Percentiles rank a stretch among this genome's conserved stretches.
Conservation (phyloP, 2,797 vertebrate species). For the Silurus lanzhouensis region DNA sequence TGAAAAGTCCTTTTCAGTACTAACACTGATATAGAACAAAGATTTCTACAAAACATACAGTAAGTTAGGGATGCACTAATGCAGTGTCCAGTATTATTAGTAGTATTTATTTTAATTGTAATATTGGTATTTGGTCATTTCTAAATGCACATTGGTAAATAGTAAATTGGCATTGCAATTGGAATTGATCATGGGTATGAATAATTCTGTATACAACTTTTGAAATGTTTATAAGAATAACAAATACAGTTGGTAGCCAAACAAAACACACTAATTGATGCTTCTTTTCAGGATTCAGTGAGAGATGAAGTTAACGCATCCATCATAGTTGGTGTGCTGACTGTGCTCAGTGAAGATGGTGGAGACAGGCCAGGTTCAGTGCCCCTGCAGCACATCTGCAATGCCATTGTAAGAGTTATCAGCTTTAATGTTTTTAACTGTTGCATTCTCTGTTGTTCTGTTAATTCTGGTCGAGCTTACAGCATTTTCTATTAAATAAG, state of each 20-base stretch:
- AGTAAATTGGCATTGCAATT: not conserved
- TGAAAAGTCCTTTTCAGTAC: not conserved
- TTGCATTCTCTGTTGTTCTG: no score
- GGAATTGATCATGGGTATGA: no score
- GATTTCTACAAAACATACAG: not conserved
- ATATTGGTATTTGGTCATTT: no score
- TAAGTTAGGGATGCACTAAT: no score
- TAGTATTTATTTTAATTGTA: no score
- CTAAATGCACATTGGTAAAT: not conserved
- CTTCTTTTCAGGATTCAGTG: slow-evolving; percentile 5
- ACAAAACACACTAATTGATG: not conserved
- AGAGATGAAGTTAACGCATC: slow-evolving; percentile 1
- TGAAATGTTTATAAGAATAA: not conserved
- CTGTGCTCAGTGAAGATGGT: slow-evolving; percentile 24
- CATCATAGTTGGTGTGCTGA: slow-evolving; percentile 19
- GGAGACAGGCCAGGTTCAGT: slow-evolving; percentile 28
- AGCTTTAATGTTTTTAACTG: not conserved
- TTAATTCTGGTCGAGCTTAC: no score
- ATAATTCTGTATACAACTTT: no score
- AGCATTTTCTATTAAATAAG: no score
- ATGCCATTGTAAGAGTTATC: slow-evolving; percentile 29
- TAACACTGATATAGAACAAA: no score
- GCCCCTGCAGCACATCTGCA: slow-evolving; percentile 38
- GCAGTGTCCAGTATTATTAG: no score
- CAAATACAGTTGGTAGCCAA: not conserved